These are phyloP conservation scores for Falco biarmicus DNA, from an alignment of 2,797 vertebrate species.

Conservation along the genomic window DNA sequence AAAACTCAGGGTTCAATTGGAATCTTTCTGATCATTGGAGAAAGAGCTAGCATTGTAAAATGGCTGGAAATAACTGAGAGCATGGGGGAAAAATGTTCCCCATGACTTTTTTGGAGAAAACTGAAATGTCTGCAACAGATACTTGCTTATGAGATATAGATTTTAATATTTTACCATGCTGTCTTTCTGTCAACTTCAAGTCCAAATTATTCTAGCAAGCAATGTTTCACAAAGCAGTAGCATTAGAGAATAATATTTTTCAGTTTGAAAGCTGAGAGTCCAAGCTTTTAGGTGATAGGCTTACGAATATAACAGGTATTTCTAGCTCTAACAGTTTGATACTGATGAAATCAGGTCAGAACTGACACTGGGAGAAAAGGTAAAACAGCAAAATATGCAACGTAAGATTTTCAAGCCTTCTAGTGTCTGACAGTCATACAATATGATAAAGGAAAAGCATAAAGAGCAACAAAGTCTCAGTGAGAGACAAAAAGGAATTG, in stretches of 20 bases:
- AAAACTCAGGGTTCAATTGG: neutral
- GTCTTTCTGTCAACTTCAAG: conserved; percentile 7
- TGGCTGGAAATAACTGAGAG: neutral
- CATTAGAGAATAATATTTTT: neutral
- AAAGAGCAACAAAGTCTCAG: conserved; percentile 48
- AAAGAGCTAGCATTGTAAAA: neutral
- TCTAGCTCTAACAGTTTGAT: conserved; percentile 20
- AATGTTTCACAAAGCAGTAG: neutral
- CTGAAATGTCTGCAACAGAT: neutral
- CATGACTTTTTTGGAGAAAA: neutral
- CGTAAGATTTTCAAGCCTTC: conserved; percentile 4
- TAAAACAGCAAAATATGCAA: conserved; percentile 27
- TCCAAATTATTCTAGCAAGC: conserved; percentile 15
- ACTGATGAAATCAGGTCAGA: conserved; percentile 8
- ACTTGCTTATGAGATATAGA: neutral
- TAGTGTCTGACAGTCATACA: neutral
- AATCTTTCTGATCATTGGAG: neutral
- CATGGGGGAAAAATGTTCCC: neutral
- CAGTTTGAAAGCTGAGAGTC: neutral
- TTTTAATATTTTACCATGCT: conserved; percentile 18
- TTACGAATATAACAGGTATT: neutral
- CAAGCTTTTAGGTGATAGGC: neutral
- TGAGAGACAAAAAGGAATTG: conserved; percentile 26
- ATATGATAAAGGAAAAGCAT: conserved; percentile 21
- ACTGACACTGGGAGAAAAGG: neutral